Percentiles rank a stretch among this genome's conserved stretches.
Conservation (phyloP, 2,888 invertebrate genomes). For the Macrosiphum euphorbiae region DNA sequence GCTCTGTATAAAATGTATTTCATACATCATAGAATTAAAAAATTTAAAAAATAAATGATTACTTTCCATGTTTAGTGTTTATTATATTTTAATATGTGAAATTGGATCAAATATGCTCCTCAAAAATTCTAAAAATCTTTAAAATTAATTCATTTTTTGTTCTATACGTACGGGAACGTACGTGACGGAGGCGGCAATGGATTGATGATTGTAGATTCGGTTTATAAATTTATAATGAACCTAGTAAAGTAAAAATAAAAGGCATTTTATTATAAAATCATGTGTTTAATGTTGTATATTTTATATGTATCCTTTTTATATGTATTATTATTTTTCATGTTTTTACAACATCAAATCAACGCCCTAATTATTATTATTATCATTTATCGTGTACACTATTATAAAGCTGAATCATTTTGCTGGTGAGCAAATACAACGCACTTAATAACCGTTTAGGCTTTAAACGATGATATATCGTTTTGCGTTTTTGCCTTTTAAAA, state of each 20-base stretch:
- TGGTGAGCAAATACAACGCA: background rate
- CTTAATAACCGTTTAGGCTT: background rate
- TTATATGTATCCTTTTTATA: no score
- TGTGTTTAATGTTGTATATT: no score
- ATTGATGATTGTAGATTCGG: background rate
- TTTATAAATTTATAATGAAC: background rate
- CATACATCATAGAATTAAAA: no score
- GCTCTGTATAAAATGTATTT: no score
- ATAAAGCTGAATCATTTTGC: background rate
- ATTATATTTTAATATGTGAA: background rate
- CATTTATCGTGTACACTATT: background rate
- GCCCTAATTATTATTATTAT: background rate
- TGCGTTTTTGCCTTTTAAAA: background rate
- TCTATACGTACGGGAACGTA: background rate
- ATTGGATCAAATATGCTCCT: background rate
- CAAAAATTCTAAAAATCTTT: background rate
- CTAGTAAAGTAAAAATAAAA: background rate
- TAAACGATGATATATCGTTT: background rate
- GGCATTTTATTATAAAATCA: no score
- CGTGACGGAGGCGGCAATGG: background rate
- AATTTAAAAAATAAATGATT: no score
- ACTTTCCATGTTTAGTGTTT: background rate
- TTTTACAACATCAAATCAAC: background rate
- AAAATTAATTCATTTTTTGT: background rate
- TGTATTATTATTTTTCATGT: no score